Evolutionary conservation across 2,113 vertebrate species (phyloP).

Genomic region (Pholis gunnellus): DNA sequence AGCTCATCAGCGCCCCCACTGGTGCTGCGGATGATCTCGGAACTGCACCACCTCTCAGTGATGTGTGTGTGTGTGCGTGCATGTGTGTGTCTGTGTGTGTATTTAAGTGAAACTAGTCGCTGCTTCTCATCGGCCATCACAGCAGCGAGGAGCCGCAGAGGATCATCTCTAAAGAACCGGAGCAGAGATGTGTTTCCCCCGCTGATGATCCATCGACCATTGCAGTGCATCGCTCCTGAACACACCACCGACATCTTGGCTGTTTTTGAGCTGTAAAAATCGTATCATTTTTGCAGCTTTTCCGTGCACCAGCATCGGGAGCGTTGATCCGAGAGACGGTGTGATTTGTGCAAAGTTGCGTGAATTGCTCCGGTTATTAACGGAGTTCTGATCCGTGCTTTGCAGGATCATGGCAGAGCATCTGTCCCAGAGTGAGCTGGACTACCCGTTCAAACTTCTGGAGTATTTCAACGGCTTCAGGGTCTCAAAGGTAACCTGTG

Average conservation of each 20-base stretch:
- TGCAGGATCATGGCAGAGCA: constrained; percentile 77
- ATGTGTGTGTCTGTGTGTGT: background rate
- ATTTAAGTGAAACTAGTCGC: background rate
- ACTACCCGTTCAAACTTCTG: constrained; percentile 84
- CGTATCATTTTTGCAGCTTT: background rate
- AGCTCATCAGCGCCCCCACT: constrained; percentile 52
- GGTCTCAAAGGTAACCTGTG: constrained; percentile 79
- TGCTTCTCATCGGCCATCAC: background rate
- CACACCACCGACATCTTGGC: constrained; percentile 53
- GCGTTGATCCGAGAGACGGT: background rate
- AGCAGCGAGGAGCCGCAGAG: background rate
- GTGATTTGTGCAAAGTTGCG: no score
- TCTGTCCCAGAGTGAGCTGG: constrained; percentile 84
- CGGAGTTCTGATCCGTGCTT: background rate
- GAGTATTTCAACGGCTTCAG: constrained; percentile 85
- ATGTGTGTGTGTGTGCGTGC: background rate
- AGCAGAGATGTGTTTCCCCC: background rate
- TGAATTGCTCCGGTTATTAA: background rate
- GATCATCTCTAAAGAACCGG: background rate
- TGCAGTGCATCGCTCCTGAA: background rate
- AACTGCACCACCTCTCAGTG: constrained; percentile 7
- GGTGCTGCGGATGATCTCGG: constrained; percentile 27
- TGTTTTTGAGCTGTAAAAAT: background rate
- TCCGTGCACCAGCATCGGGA: background rate
- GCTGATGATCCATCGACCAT: constrained; percentile 16